Evolutionary conservation across 2,888 invertebrate genomes (phyloP), one percentile per base, ranked within the genome.

Genomic region (Eilema griseolum): DNA sequence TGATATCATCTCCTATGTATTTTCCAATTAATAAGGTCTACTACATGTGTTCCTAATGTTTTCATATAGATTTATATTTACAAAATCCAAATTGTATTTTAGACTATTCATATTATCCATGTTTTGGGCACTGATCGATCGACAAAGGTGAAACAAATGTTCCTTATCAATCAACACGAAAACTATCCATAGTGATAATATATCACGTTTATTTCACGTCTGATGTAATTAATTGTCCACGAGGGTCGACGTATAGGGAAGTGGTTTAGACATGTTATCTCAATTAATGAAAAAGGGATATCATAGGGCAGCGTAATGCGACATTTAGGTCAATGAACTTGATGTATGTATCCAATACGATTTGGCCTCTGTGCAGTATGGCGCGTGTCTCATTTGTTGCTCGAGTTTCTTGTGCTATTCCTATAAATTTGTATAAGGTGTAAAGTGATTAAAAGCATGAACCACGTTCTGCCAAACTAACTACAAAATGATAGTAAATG

Each of bases 381-480:
- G 71, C 26, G 69, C 66, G 69, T 67, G 69, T 57, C 63, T 61
- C 56, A 61, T 72, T 63, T 62, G 68, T 66, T 52, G n/a, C 63
- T 73, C 61, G 52, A 71, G 78, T 76, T 68, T 65, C 68, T 61
- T 66, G 62, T 70, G 69, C 77, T 71, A 69, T 71, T 68, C 68
- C 72, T 69, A 46, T 80, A 77, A 67, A 68, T 70, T 72, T 79
- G 72, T 70, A 72, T 69, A 77, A 75, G 71, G 72, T 62, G 41
- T 74, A 67, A 69, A 63, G 61, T 63, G 46, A 66, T 69, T 79
- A 79, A 75, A 78, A 80, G 75, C 82, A 77, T 72, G 75, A 80
- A 79, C 70, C 75, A 77, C 77, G 77, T 78, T 81, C 74, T 77
- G 84, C 85, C 84, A 87, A 87, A 85, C 81, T 76, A 71, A 76